These are phyloP conservation scores for Dione juno DNA, from an alignment of 2,888 invertebrate genomes.

Conservation along the genomic window DNA sequence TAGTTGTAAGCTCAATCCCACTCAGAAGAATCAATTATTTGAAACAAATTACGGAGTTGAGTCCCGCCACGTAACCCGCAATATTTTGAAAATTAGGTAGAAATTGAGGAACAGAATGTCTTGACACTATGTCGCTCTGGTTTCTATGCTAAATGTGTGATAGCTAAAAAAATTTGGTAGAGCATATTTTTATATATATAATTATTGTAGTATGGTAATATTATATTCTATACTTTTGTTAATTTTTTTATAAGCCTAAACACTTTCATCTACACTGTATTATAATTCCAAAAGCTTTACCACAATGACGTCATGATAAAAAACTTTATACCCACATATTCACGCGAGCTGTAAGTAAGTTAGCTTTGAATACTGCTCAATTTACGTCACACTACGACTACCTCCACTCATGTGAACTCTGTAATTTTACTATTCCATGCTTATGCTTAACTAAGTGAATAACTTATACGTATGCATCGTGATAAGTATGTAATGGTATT, in stretches of 20 bases:
- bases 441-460: slow-evolving; percentile 36
- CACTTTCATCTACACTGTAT: no score
- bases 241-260: no score
- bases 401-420: slow-evolving; percentile 37
- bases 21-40: no score
- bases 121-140: no score
- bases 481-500: neutral
- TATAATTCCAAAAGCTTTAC: neutral
- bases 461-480: slow-evolving; percentile 21
- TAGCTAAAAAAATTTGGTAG: no score
- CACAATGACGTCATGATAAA: neutral
- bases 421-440: slow-evolving; percentile 39
- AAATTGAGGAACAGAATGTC: no score
- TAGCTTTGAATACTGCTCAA: slow-evolving; percentile 67
- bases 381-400: slow-evolving; percentile 52
- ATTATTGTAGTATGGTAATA: no score
- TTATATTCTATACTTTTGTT: no score
- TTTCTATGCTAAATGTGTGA: no score
- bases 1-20: no score
- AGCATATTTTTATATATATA: no score
- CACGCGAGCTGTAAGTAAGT: slow-evolving; percentile 43
- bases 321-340: slow-evolving; percentile 5
- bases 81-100: no score
- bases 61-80: neutral
- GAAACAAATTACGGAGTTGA: neutral